Evolutionary conservation across 2,888 invertebrate genomes (phyloP).

Genomic region (Apotomis capreana): DNA sequence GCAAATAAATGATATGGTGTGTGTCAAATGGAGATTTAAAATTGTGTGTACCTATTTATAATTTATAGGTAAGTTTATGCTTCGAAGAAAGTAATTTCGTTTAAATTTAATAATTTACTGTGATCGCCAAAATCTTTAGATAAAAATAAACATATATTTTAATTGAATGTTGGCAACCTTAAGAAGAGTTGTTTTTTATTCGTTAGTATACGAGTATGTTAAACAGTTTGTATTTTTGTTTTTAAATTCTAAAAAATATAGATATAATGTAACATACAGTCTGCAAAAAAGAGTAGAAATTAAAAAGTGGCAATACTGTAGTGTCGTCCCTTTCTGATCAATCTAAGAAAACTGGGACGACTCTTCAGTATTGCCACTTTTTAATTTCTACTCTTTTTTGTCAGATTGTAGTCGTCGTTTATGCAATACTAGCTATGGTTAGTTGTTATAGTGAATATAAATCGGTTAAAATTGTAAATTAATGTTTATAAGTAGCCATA

Average conservation of each 20-base stretch:
- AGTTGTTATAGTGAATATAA: conserved; percentile 42
- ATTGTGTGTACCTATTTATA: background rate
- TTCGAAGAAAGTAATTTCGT: background rate
- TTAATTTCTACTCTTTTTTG: too few relatives aligned
- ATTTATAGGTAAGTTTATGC: background rate
- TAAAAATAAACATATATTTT: conserved; percentile 45
- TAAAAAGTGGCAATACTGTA: too few relatives aligned
- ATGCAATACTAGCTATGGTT: conserved; percentile 42
- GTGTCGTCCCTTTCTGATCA: too few relatives aligned
- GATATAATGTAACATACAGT: conserved; percentile 6
- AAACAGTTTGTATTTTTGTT: conserved; percentile 36
- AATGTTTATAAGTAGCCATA: conserved; percentile 33
- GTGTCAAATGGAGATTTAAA: background rate
- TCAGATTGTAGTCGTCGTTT: conserved; percentile 11
- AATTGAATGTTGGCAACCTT: conserved; percentile 54
- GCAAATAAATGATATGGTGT: background rate
- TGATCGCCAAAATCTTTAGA: conserved; percentile 48
- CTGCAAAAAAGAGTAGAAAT: too few relatives aligned
- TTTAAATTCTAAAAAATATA: conserved; percentile 35
- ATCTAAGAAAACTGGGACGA: too few relatives aligned
- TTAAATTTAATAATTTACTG: conserved; percentile 49
- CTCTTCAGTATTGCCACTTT: too few relatives aligned
- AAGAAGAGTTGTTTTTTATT: conserved; percentile 52
- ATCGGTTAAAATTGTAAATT: conserved; percentile 43
- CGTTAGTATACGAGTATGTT: conserved; percentile 45